Evolutionary conservation across 2,888 invertebrate species (phyloP).

Genomic region (Hoplodrina ambigua): DNA sequence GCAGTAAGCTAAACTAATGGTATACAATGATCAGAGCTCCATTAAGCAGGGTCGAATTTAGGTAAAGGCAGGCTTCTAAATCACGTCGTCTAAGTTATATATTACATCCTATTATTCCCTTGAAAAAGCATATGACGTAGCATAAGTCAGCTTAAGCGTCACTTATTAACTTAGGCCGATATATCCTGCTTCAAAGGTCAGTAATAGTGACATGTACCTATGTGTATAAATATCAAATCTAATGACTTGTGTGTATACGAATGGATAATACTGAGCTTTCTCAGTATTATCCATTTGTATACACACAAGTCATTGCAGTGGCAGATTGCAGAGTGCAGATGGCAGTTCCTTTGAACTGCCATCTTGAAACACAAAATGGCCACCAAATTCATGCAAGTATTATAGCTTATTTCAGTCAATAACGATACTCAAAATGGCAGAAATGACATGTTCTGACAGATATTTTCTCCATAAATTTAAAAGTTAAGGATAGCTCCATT

Average conservation of each 20-base stretch:
- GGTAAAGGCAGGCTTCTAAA: not conserved
- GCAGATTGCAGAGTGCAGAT: too few relatives aligned
- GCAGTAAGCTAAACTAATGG: not conserved
- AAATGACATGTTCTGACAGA: too few relatives aligned
- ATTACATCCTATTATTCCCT: not conserved
- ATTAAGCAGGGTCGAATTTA: not conserved
- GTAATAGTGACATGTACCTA: not conserved
- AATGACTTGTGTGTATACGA: too few relatives aligned
- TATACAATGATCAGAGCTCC: not conserved
- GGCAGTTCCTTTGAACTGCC: too few relatives aligned
- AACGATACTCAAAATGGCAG: too few relatives aligned
- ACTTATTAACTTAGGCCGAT: constrained; percentile 1
- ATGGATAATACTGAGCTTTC: too few relatives aligned
- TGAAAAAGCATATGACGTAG: constrained; percentile 9
- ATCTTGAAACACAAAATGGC: too few relatives aligned
- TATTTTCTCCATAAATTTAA: too few relatives aligned
- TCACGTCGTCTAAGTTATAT: not conserved
- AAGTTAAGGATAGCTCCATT: not conserved
- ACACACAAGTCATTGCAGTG: too few relatives aligned
- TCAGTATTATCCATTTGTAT: too few relatives aligned
- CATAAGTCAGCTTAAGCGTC: not conserved
- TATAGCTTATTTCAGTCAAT: too few relatives aligned
- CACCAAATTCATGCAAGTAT: too few relatives aligned
- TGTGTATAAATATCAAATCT: not conserved
- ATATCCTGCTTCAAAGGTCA: constrained; percentile 32